Evolutionary conservation across 2,113 vertebrate species (phyloP), one percentile per base, ranked within the genome.

Genomic region (Lepidiolamprologus cunningtoni): DNA sequence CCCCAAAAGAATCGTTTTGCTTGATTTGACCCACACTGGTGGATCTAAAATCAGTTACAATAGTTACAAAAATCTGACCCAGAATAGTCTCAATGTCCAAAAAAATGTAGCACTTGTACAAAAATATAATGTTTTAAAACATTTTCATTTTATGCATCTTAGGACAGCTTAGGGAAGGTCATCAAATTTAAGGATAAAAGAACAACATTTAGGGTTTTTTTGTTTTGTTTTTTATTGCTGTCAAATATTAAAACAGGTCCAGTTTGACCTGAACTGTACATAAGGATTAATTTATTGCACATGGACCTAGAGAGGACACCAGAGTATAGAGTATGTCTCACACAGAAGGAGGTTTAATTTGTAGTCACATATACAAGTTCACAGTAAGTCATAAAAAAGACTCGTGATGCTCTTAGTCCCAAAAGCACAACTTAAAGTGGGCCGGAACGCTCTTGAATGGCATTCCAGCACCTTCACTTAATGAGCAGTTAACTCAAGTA

Each of bases 151-250:
- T 23, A 40, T 21, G 12, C 12, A 14, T 68, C 19, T 68, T 68
- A 40, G 35, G 33, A 68, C 11, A 68, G 3, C 11, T 68, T 68
- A 40, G 11, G 11, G 5, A 68, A 40, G 12, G n/a, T 68, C n/a
- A 40, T 68, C n/a, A 68, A 40, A 68, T 40, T 40, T 68, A 8
- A 13, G 11, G 11, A 40, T 40, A 68, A 68, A 68, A 68, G 63
- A 68, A 68, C 0, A 21, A 21, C 7, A 68, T 21, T 40, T 40
- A 8, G 33, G 61, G 1, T 0, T 7, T n/a, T 12, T 63, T 66
- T 35, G 4, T 66, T 35, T 66, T 35, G 31, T 66, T 12, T 37
- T 66, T 66, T 66, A 66, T 19, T 66, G 33, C 11, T 66, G 19
- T 37, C 61, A 66, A 66, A 37, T 66, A 37, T 21, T 37, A 66